Conservation (phyloP, 2,797 vertebrate genomes). For the Nannoperca obscura region DNA sequence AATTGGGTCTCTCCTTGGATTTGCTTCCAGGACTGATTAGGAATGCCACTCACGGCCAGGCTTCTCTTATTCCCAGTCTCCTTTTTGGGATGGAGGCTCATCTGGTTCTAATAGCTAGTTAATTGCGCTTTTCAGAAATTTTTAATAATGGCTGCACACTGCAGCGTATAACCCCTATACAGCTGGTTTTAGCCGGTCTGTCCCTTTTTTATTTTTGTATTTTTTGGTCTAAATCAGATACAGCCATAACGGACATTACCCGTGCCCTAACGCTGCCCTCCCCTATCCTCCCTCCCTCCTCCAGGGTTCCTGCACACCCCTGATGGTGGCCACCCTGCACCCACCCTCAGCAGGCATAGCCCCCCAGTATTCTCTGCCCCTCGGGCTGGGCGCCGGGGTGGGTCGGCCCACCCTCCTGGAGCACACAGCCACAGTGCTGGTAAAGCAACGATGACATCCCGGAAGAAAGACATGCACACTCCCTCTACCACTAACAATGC, state of each 20-base stretch:
- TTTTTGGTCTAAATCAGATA: slow-evolving; percentile 18
- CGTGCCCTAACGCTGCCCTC: slow-evolving; percentile 73
- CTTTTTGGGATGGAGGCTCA: slow-evolving; percentile 39
- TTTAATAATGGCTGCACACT: slow-evolving; percentile 24
- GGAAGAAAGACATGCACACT: slow-evolving; percentile 58
- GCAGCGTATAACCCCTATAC: slow-evolving; percentile 31
- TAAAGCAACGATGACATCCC: slow-evolving; percentile 85
- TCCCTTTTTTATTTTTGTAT: background rate
- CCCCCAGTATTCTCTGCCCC: slow-evolving; percentile 97
- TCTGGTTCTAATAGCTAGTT: slow-evolving; percentile 38
- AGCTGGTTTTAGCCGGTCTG: slow-evolving; percentile 35
- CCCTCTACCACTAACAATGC: slow-evolving; percentile 65
- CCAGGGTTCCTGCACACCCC: slow-evolving; percentile 99
- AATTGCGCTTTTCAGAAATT: slow-evolving; percentile 40
- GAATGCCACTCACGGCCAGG: slow-evolving; percentile 22
- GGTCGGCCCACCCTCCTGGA: slow-evolving; percentile 97
- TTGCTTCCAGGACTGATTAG: slow-evolving; percentile 48
- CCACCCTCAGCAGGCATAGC: slow-evolving; percentile 97
- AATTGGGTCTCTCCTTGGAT: slow-evolving; percentile 36
- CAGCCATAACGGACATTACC: slow-evolving; percentile 46
- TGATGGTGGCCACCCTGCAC: slow-evolving; percentile 99
- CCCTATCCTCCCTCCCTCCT: slow-evolving; percentile 89
- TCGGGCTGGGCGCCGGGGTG: slow-evolving; percentile 96
- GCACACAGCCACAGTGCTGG: slow-evolving; percentile 99
- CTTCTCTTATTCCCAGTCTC: slow-evolving; percentile 46